Percentiles rank a stretch among this genome's conserved stretches.
These are phyloP conservation scores for Gyps fulvus DNA, from an alignment of 2,113 vertebrate species.

Conservation along the genomic window DNA sequence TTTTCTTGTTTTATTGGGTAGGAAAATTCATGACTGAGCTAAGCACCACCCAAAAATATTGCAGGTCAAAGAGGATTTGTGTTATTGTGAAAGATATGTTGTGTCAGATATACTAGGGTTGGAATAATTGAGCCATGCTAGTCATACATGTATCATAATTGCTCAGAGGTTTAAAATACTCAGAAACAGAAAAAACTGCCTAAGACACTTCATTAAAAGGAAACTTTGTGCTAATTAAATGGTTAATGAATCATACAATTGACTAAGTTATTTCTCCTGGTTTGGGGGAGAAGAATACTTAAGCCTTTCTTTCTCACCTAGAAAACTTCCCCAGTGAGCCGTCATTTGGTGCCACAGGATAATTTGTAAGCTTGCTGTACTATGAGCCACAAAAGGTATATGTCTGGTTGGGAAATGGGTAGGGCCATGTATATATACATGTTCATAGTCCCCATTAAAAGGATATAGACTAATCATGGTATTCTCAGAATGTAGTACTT, in stretches of 20 bases:
- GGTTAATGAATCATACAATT: not conserved
- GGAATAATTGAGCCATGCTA: not conserved
- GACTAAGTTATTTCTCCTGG: not conserved
- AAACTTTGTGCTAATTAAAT: not conserved
- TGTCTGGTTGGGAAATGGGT: not conserved
- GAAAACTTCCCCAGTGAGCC: not conserved
- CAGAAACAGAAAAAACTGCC: not conserved
- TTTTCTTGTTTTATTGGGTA: not conserved
- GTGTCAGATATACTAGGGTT: not conserved
- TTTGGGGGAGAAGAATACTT: not conserved
- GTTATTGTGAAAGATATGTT: not conserved
- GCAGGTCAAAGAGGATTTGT: not conserved
- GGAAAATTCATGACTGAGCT: not conserved
- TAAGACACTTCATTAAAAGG: not conserved
- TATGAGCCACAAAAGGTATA: not conserved
- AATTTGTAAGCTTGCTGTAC: not conserved
- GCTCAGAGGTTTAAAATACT: not conserved
- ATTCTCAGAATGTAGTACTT: not conserved
- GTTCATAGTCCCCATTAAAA: not conserved
- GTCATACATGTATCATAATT: not conserved
- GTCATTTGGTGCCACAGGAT: not conserved
- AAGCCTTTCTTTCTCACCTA: not conserved
- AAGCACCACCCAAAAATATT: not conserved
- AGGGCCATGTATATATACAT: not conserved
- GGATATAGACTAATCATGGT: not conserved